phyloP scores from a whole-genome alignment of 2,888 invertebrate species.

The Heliconius sara region DNA sequence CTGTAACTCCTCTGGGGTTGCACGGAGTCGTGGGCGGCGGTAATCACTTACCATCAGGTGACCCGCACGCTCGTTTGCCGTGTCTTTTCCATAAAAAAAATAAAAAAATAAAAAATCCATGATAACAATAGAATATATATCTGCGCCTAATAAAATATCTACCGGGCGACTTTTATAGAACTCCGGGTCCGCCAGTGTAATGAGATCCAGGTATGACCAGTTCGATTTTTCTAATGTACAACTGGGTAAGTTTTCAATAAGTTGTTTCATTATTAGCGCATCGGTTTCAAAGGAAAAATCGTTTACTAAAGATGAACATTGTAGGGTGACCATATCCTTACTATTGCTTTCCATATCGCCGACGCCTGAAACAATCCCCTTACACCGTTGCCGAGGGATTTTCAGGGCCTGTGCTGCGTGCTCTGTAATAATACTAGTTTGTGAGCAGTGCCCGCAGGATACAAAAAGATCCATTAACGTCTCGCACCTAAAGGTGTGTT shows the following conservation, averaged over 20 bases:
- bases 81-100: too few relatives aligned
- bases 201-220: not conserved
- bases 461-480: too few relatives aligned
- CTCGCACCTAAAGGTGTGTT: too few relatives aligned
- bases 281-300: constrained; percentile 3
- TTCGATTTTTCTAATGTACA: too few relatives aligned
- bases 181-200: not conserved
- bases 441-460: constrained; percentile 22
- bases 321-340: constrained; percentile 1
- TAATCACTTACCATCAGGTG: too few relatives aligned
- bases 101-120: too few relatives aligned
- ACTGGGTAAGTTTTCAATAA: too few relatives aligned
- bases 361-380: constrained; percentile 41
- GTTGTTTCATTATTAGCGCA: not conserved
- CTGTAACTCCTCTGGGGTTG: too few relatives aligned
- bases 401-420: constrained; percentile 42
- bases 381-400: constrained; percentile 34
- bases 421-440: constrained; percentile 44
- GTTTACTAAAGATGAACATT: too few relatives aligned
- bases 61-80: too few relatives aligned
- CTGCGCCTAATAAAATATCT: constrained; percentile 3
- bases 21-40: accelerated
- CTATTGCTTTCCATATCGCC: constrained; percentile 16
- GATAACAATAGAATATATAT: not conserved
- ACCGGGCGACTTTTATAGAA: not conserved